Conservation (phyloP, 2,888 invertebrate genomes). For the Hemithea aestivaria region DNA sequence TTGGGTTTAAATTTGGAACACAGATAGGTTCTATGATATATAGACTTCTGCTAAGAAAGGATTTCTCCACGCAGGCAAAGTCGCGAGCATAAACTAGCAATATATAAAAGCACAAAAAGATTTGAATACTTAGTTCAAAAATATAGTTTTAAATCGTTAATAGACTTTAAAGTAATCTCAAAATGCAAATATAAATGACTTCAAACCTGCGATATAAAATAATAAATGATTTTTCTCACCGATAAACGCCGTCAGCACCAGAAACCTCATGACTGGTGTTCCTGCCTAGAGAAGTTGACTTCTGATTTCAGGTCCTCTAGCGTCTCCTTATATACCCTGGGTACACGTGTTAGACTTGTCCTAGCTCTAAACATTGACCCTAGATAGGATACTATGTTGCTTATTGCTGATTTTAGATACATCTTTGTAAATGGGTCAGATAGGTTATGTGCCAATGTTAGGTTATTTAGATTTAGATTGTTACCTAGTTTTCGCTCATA, state of each 20-base stretch:
- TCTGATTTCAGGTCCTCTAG: slow-evolving; percentile 33
- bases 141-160: no score
- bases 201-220: no score
- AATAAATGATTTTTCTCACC: slow-evolving; percentile 44
- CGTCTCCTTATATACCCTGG: slow-evolving; percentile 50
- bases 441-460: slow-evolving; percentile 3
- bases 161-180: no score
- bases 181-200: no score
- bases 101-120: no score
- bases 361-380: slow-evolving; percentile 18
- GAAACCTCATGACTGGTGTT: slow-evolving; percentile 52
- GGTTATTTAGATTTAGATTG: not conserved
- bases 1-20: no score
- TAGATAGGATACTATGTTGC: slow-evolving; percentile 24
- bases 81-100: no score
- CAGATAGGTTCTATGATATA: no score
- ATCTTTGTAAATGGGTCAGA: not conserved
- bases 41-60: no score
- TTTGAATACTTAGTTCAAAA: no score
- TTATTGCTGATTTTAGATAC: slow-evolving; percentile 9
- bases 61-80: no score
- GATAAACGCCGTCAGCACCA: slow-evolving; percentile 62
- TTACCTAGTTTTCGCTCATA: no score
- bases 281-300: slow-evolving; percentile 53
- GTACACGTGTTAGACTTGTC: slow-evolving; percentile 57